phyloP scores from a whole-genome alignment of 2,888 invertebrate genomes.

The Sabatieria punctata region DNA sequence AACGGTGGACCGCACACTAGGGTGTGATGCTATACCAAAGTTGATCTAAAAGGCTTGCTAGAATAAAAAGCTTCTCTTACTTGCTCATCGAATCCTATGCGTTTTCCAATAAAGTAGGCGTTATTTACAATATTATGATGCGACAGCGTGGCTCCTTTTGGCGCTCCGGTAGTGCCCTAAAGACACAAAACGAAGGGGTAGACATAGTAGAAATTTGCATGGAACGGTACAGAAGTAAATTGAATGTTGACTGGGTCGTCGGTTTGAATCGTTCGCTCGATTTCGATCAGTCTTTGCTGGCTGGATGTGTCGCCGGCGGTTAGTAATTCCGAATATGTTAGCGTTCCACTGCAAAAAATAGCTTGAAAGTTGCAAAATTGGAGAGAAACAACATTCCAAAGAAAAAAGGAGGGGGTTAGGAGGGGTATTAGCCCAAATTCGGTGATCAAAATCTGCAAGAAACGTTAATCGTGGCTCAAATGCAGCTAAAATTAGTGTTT shows the following conservation, averaged over 20 bases:
- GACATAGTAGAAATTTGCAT: not conserved
- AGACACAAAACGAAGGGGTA: conserved; percentile 8
- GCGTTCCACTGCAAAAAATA: conserved; percentile 34
- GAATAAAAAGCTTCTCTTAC: too few relatives aligned
- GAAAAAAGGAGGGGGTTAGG: too few relatives aligned
- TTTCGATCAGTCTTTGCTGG: conserved; percentile 28
- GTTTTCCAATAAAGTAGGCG: conserved; percentile 43
- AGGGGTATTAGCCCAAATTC: too few relatives aligned
- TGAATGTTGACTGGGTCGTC: conserved; percentile 55
- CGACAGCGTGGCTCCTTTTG: conserved; percentile 46
- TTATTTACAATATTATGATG: conserved; percentile 58
- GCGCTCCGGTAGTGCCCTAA: conserved; percentile 53
- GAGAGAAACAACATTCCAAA: too few relatives aligned
- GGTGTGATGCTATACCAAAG: conserved; percentile 20
- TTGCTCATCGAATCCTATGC: too few relatives aligned
- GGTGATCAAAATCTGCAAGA: too few relatives aligned
- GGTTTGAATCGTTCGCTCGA: conserved; percentile 44
- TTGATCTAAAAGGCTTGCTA: conserved; percentile 21
- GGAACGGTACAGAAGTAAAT: conserved; percentile 49
- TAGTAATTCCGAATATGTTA: conserved; percentile 36
- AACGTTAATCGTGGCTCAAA: too few relatives aligned
- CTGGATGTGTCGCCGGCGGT: conserved; percentile 33
- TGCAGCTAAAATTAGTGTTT: too few relatives aligned
- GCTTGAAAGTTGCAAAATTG: not conserved
- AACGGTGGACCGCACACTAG: conserved; percentile 50